phyloP scores from a whole-genome alignment of 2,113 vertebrate species.

The Papio anubis region DNA sequence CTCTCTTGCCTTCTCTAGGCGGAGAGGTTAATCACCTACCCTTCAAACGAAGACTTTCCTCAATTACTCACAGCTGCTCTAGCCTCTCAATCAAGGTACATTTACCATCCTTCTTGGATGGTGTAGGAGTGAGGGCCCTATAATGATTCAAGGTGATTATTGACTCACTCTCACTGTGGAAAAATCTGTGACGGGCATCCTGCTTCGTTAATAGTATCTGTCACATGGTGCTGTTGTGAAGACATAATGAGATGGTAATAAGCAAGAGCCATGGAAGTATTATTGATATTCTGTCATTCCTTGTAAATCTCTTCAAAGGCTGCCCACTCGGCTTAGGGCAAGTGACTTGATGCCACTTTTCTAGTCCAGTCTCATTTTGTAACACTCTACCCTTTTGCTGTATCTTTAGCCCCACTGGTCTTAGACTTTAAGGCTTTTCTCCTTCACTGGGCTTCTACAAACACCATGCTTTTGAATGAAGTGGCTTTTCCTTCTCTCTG shows the following conservation, averaged over 20 bases:
- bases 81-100: neutral
- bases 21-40: neutral
- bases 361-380: neutral
- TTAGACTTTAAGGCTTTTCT: neutral
- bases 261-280: neutral
- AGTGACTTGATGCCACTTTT: neutral
- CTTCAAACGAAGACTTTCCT: neutral
- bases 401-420: neutral
- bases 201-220: neutral
- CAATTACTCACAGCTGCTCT: neutral
- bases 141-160: slow-evolving; percentile 16
- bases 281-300: neutral
- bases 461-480: neutral
- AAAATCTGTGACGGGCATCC: neutral
- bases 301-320: neutral
- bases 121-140: neutral
- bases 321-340: neutral
- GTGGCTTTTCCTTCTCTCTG: neutral
- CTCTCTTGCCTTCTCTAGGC: neutral
- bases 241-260: neutral
- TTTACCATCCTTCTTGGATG: neutral
- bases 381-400: neutral
- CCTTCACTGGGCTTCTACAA: neutral
- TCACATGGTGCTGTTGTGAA: neutral
- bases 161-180: neutral